Percentiles rank a stretch among this genome's conserved stretches.
Conservation (phyloP, 2,113 vertebrate species). For the Galemys pyrenaicus region DNA sequence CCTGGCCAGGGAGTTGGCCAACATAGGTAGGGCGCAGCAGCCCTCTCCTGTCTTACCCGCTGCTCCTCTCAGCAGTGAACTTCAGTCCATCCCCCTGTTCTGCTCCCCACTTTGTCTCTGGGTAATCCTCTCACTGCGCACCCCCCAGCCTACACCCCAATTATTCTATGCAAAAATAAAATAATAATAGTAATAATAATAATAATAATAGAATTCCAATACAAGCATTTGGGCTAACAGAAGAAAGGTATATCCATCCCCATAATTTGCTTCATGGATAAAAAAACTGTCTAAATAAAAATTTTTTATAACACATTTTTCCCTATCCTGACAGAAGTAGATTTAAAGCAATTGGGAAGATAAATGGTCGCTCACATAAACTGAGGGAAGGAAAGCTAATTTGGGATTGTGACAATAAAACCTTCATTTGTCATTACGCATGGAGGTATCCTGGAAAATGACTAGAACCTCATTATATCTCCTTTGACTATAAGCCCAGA, state of each 20-base stretch:
- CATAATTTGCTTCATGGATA: constrained; percentile 49
- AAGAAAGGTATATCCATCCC: not conserved
- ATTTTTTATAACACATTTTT: constrained; percentile 74
- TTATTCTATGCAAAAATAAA: too few relatives aligned
- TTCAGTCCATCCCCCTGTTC: too few relatives aligned
- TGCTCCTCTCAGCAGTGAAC: too few relatives aligned
- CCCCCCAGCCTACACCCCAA: too few relatives aligned
- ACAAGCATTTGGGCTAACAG: not conserved
- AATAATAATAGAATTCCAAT: not conserved
- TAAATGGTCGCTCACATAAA: constrained; percentile 78
- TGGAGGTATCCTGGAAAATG: constrained; percentile 58
- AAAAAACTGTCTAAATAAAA: constrained; percentile 73
- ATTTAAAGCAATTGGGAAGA: constrained; percentile 80
- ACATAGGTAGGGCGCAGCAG: too few relatives aligned
- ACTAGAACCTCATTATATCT: constrained; percentile 48
- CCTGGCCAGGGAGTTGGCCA: too few relatives aligned
- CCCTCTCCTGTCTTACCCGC: too few relatives aligned
- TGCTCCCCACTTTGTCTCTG: too few relatives aligned
- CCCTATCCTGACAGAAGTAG: constrained; percentile 76
- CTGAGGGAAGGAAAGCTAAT: constrained; percentile 80
- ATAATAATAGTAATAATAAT: too few relatives aligned
- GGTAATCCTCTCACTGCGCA: too few relatives aligned
- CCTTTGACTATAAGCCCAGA: constrained; percentile 52
- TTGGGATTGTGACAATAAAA: constrained; percentile 80
- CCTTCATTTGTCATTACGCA: constrained; percentile 83